phyloP scores from a whole-genome alignment of 2,797 vertebrate species.

The Champsocephalus esox region DNA sequence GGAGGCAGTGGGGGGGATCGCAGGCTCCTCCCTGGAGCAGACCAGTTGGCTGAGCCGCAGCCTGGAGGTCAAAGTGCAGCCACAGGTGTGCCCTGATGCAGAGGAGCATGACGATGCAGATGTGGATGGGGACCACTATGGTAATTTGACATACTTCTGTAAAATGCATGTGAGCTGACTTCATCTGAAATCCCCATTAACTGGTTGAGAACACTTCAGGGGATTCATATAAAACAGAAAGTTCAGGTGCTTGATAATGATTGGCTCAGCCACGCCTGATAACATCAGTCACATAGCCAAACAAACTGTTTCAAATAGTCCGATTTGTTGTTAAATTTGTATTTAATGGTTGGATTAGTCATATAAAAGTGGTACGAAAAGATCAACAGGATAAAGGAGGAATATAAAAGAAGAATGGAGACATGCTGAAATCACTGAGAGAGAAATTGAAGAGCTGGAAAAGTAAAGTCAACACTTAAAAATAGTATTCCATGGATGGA shows the following conservation, averaged over 20 bases:
- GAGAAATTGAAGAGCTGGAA: too few species aligned
- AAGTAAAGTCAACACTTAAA: too few species aligned
- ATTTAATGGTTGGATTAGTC: too few species aligned
- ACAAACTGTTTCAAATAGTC: too few species aligned
- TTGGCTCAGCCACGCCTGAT: not conserved
- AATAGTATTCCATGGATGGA: too few species aligned
- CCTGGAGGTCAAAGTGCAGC: constrained; percentile 96
- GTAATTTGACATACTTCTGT: constrained; percentile 72
- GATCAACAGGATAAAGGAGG: too few species aligned
- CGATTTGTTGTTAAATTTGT: too few species aligned
- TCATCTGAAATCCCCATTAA: not conserved
- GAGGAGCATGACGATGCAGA: constrained; percentile 87
- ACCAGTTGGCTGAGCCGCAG: constrained; percentile 98
- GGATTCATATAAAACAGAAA: not conserved
- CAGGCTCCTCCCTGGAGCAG: constrained; percentile 96
- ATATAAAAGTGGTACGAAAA: too few species aligned
- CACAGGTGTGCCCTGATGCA: constrained; percentile 90
- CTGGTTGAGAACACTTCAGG: not conserved
- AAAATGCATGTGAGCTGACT: not conserved
- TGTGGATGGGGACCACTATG: constrained; percentile 77
- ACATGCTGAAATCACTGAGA: too few species aligned
- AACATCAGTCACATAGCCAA: too few species aligned
- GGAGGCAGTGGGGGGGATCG: constrained; percentile 93
- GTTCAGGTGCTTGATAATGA: not conserved
- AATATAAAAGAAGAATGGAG: too few species aligned